These are phyloP conservation scores for Monodelphis domestica DNA, from an alignment of 2,797 vertebrate species.

Conservation along the genomic window DNA sequence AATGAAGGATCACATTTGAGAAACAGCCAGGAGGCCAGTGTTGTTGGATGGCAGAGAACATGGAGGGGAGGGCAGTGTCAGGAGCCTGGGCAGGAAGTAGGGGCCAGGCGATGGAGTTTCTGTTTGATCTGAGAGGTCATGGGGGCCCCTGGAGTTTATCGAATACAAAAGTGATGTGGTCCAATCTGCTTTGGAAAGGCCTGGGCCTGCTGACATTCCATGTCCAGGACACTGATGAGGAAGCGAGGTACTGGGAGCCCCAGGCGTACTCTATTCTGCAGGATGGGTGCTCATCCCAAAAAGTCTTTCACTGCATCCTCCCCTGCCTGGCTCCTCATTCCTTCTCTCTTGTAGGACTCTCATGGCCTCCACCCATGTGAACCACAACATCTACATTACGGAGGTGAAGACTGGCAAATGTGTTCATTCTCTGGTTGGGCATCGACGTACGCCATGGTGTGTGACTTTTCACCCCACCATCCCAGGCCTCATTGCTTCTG, in stretches of 20 bases:
- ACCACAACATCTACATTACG: constrained; percentile 99
- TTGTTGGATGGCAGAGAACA: background rate
- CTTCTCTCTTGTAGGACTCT: constrained; percentile 89
- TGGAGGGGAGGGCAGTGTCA: background rate
- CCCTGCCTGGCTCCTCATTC: constrained; percentile 49
- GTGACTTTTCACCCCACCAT: constrained; percentile 99
- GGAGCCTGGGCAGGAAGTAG: background rate
- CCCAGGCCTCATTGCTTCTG: constrained; percentile 97
- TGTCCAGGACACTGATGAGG: background rate
- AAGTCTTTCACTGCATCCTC: constrained; percentile 4
- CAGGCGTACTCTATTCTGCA: constrained; percentile 18
- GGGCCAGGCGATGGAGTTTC: background rate
- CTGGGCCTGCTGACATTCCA: background rate
- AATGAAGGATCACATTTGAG: background rate
- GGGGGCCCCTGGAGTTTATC: background rate
- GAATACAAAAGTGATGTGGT: background rate
- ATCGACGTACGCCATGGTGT: constrained; percentile 98
- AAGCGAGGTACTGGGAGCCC: background rate
- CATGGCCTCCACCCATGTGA: constrained; percentile 98
- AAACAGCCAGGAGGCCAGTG: background rate
- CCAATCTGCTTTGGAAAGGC: background rate
- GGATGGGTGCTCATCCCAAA: constrained; percentile 8
- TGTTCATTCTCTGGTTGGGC: constrained; percentile 97
- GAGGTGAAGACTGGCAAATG: constrained; percentile 99
- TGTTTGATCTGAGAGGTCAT: background rate